Conservation (phyloP, 2,113 vertebrate genomes). For the Caranx ignobilis region DNA sequence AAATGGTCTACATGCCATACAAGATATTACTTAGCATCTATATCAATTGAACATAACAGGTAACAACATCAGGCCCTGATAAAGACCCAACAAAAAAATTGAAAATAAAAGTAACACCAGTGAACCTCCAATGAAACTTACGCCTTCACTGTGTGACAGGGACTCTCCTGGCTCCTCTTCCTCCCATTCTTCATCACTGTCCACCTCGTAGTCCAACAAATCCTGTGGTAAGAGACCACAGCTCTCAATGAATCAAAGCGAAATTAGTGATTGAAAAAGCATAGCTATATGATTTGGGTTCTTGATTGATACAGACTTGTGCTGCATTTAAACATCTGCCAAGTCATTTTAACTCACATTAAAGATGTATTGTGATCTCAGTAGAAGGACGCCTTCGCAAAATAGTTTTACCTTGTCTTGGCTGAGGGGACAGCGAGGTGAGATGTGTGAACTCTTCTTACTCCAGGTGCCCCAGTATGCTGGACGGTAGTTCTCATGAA, state of each 20-base stretch:
- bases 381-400: background rate
- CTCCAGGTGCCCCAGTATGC: conserved; percentile 99
- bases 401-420: conserved; percentile 86
- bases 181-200: conserved; percentile 99
- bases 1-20: no score
- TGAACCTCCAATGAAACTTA: conserved; percentile 68
- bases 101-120: no score
- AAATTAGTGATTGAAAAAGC: background rate
- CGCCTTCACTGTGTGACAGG: conserved; percentile 96
- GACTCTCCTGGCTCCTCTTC: conserved; percentile 98
- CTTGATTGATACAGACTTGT: background rate
- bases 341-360: background rate
- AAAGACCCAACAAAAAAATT: background rate
- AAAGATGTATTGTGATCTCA: background rate
- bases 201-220: conserved; percentile 95
- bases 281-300: background rate
- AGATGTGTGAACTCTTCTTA: conserved; percentile 86
- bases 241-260: background rate
- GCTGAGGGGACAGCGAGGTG: conserved; percentile 87
- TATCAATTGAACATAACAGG: no score
- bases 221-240: conserved; percentile 74
- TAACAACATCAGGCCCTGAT: background rate
- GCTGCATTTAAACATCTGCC: background rate
- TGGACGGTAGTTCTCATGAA: conserved; percentile 93
- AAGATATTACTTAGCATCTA: no score